These are phyloP conservation scores for Pelecanus crispus DNA, from an alignment of 2,113 vertebrate genomes.

Conservation along the genomic window DNA sequence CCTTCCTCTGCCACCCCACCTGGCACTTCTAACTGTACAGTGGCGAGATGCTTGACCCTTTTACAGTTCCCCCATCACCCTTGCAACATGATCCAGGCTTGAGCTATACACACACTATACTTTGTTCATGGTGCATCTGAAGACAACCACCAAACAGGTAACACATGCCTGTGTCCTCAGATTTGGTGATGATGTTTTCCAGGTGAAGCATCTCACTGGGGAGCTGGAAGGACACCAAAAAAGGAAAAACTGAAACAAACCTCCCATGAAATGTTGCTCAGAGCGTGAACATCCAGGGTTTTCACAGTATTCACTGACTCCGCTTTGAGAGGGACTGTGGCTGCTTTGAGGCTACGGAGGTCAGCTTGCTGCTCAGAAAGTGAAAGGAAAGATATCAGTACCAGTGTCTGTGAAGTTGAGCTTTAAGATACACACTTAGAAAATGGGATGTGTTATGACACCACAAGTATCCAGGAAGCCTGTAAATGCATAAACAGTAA, in stretches of 20 bases:
- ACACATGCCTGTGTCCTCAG: background rate
- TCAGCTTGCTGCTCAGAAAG: background rate
- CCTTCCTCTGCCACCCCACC: background rate
- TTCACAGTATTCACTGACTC: accelerated
- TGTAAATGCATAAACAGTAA: background rate
- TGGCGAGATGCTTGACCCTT: background rate
- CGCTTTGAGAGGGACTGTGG: background rate
- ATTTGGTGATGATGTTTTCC: background rate
- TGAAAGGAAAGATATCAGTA: background rate
- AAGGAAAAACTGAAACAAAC: background rate
- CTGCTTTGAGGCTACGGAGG: background rate
- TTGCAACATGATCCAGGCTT: background rate
- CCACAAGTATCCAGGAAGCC: background rate
- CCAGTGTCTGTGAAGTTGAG: background rate
- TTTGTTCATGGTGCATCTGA: background rate
- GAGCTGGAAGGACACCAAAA: background rate
- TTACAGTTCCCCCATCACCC: background rate
- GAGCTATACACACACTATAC: no score
- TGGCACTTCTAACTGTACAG: background rate
- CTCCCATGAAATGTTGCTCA: background rate
- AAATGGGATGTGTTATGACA: background rate
- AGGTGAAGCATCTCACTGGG: background rate
- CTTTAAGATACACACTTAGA: background rate
- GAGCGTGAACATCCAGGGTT: accelerated
- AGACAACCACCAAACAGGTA: background rate